These are phyloP conservation scores for Climacteris rufus DNA, from an alignment of 2,113 vertebrate genomes.

Conservation along the genomic window DNA sequence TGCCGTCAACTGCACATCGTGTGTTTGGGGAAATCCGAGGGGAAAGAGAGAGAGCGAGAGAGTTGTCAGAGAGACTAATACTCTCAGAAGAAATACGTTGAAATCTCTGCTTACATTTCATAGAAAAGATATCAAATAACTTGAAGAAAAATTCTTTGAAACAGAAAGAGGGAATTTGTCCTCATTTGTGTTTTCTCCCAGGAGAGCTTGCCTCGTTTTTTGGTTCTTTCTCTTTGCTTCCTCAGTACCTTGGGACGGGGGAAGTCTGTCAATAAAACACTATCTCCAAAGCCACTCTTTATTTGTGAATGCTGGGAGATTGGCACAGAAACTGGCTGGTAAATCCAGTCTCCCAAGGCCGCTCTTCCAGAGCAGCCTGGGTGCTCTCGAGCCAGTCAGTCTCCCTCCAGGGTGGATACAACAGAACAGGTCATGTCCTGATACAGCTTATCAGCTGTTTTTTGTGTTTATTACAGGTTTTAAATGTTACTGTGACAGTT, in stretches of 20 bases:
- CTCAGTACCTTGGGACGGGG: neutral
- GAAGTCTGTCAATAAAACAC: neutral
- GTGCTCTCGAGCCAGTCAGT: neutral
- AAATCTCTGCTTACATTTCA: neutral
- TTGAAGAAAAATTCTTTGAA: slow-evolving; percentile 34
- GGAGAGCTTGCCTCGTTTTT: neutral
- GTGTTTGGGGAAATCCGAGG: neutral
- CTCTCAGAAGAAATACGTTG: neutral
- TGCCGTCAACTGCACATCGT: rapidly evolving
- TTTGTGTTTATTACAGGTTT: neutral
- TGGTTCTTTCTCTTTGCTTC: neutral
- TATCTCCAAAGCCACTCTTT: neutral
- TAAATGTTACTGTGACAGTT: neutral
- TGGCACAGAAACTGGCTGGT: neutral
- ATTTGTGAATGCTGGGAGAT: neutral
- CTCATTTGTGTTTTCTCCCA: neutral
- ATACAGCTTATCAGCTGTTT: neutral
- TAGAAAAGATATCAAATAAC: neutral
- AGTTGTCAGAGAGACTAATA: neutral
- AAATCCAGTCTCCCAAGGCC: neutral
- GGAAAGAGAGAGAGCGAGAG: neutral
- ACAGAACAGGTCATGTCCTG: rapidly evolving
- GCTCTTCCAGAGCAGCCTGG: neutral
- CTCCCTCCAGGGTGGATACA: neutral
- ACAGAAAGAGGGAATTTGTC: neutral